phyloP scores from a whole-genome alignment of 2,113 vertebrate species.

The Dicaeum eximium region DNA sequence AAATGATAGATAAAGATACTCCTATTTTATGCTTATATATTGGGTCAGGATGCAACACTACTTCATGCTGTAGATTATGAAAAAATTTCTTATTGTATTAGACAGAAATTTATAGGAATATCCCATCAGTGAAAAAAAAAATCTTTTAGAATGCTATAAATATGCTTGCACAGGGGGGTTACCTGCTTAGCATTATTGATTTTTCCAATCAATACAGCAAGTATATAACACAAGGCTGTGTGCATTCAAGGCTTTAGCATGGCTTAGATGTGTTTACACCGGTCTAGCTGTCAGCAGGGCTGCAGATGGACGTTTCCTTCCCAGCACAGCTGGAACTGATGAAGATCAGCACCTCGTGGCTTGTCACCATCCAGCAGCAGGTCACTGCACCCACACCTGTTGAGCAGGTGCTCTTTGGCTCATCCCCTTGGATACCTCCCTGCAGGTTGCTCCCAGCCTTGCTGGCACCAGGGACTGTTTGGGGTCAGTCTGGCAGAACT shows the following conservation, averaged over 20 bases:
- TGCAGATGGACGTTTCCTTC: background rate
- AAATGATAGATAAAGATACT: background rate
- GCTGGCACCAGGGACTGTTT: background rate
- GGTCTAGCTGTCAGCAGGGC: background rate
- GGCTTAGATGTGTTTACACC: background rate
- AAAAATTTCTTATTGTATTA: background rate
- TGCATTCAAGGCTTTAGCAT: background rate
- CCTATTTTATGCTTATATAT: background rate
- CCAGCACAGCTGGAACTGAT: background rate
- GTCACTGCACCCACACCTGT: background rate
- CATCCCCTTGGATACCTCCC: background rate
- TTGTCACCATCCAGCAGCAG: background rate
- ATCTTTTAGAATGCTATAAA: background rate
- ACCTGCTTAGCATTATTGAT: background rate
- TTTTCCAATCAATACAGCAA: background rate
- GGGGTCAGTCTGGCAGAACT: background rate
- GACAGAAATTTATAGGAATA: background rate
- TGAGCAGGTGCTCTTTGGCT: background rate
- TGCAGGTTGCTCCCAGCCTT: background rate
- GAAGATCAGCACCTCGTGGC: rapidly evolving
- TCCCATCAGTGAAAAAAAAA: background rate
- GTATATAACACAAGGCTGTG: background rate
- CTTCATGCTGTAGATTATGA: background rate
- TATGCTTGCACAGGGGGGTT: background rate
- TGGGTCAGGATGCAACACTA: background rate